phyloP scores from a whole-genome alignment of 2,797 vertebrate genomes.

The Cyclopterus lumpus region DNA sequence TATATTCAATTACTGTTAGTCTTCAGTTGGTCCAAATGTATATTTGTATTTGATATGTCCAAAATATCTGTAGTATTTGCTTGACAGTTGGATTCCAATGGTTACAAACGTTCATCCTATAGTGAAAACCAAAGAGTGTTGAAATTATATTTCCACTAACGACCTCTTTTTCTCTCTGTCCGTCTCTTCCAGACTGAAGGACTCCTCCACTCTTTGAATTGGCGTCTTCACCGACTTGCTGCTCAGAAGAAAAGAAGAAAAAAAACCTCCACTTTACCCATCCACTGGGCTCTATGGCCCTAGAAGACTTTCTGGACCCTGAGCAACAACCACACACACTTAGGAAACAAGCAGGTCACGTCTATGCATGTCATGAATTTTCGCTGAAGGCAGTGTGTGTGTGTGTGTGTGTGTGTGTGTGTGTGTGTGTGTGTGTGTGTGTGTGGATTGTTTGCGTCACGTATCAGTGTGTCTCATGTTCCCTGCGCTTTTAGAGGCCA shows the following conservation, averaged over 20 bases:
- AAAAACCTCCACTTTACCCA: constrained; percentile 16
- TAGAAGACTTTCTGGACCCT: constrained; percentile 56
- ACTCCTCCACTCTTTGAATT: constrained; percentile 34
- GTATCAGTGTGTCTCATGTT: constrained; percentile 42
- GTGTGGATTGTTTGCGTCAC: background rate
- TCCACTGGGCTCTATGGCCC: constrained; percentile 17
- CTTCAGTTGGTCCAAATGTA: background rate
- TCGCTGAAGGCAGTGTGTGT: constrained; percentile 50
- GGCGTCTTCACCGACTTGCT: constrained; percentile 65
- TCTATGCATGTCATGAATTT: constrained; percentile 63
- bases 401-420: constrained; percentile 52
- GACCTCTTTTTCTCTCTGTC: constrained; percentile 11
- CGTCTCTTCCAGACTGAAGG: constrained; percentile 75
- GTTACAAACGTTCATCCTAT: background rate
- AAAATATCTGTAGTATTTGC: background rate
- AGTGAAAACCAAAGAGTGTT: no score
- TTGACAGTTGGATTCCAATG: constrained; percentile 3
- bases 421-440: constrained; percentile 20
- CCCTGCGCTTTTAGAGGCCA: constrained; percentile 61
- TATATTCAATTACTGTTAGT: background rate
- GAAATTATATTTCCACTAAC: constrained; percentile 19
- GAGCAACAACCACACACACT: constrained; percentile 17
- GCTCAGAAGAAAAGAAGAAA: constrained; percentile 42
- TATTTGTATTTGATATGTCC: background rate
- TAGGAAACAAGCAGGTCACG: constrained; percentile 51